These are phyloP conservation scores for Nudaria mundana DNA, from an alignment of 2,888 invertebrate genomes.

Conservation along the genomic window DNA sequence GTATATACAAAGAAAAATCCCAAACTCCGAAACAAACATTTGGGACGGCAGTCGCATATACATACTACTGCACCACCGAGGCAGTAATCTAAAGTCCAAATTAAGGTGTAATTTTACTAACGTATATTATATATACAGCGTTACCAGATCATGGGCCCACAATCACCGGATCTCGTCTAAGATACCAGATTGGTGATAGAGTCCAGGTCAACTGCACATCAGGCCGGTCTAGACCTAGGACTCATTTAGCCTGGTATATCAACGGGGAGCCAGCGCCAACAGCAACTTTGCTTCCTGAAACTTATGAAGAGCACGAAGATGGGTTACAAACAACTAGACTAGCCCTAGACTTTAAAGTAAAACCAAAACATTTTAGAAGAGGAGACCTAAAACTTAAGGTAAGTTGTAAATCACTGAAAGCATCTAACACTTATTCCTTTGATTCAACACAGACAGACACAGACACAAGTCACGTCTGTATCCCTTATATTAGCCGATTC, in stretches of 20 bases:
- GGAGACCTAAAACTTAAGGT: slow-evolving; percentile 93
- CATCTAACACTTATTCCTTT: too few species aligned
- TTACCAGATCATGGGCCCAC: slow-evolving; percentile 91
- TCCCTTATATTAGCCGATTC: too few species aligned
- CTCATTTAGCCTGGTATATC: slow-evolving; percentile 92
- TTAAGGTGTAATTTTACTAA: background rate
- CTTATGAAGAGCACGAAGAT: slow-evolving; percentile 73
- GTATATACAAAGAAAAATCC: too few species aligned
- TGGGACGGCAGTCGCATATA: too few species aligned
- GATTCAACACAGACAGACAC: too few species aligned
- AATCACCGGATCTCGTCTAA: slow-evolving; percentile 88
- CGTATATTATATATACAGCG: slow-evolving; percentile 69
- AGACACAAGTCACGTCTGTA: background rate
- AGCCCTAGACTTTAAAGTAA: slow-evolving; percentile 90
- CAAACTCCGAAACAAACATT: too few species aligned
- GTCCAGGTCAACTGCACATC: slow-evolving; percentile 93
- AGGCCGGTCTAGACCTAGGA: slow-evolving; percentile 90
- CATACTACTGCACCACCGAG: too few species aligned
- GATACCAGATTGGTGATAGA: slow-evolving; percentile 91
- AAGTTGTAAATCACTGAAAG: slow-evolving; percentile 22
- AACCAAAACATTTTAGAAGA: slow-evolving; percentile 89
- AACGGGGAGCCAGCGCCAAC: slow-evolving; percentile 88
- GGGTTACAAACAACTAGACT: slow-evolving; percentile 89
- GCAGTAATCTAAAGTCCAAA: too few species aligned
- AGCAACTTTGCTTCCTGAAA: slow-evolving; percentile 71